Base-by-base conservation (phyloP, 2,888 invertebrate species). In the Amitus sp. region DNA sequence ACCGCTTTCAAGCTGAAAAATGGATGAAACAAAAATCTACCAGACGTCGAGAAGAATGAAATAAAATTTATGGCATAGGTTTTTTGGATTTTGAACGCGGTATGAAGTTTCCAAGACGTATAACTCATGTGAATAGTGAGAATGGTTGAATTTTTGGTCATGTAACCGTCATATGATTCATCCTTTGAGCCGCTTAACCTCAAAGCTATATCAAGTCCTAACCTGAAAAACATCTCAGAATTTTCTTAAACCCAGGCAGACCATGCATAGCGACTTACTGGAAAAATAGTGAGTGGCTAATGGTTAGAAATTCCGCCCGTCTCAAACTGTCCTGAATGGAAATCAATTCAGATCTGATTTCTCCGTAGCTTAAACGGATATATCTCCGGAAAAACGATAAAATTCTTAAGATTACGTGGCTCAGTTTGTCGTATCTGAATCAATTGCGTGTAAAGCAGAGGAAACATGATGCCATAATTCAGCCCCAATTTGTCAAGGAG, bases 201-300 rank as follows among this genome's bases (percentile, higher is more conserved):
- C n/a, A n/a, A n/a, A n/a, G n/a, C n/a, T n/a, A n/a, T n/a, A n/a
- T n/a, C n/a, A n/a, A n/a, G n/a, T n/a, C n/a, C n/a, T n/a, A n/a
- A n/a, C n/a, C n/a, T n/a, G n/a, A n/a, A 23, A 23, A 34, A 13
- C 34, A 34, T 2, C 45, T 34, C 52, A 43, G 37, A 48, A 48
- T 54, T 56, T 58, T 62, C 49, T 23, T 34, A 37, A 49, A 42
- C 12, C 13, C 59, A 64, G 59, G 57, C 57, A 58, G 60, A 65
- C 62, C 70, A 72, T 72, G 72, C 74, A 71, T 67, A 67, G 63
- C 66, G 60, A 62, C 47, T 65, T 66, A 63, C 71, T 63, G 77
- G 72, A 79, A 80, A 79, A 78, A 80, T 80, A 79, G 76, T 77
- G 71, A 74, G 73, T 74, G 75, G 71, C 79, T 80, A 80, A 80